Evolutionary conservation across 1,140 invertebrate species (phyloP).

Genomic region (Dufourea novaeangliae): DNA sequence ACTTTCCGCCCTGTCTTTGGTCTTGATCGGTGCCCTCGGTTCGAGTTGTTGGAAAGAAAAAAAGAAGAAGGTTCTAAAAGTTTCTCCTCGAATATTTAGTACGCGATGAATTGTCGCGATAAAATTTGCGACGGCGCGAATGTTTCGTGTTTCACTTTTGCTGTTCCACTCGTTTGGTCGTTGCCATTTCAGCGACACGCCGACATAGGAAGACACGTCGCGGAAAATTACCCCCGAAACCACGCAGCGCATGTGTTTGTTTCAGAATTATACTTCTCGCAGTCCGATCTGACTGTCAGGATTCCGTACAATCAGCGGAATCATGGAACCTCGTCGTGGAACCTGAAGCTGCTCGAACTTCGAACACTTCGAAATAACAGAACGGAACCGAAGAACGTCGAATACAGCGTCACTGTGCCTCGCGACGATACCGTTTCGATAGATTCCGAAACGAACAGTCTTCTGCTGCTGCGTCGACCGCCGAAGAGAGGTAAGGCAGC

Average conservation of each 20-base stretch:
- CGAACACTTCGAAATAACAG: conserved; percentile 74
- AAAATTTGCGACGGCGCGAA: background rate
- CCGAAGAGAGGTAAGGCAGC: conserved; percentile 66
- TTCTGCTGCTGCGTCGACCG: conserved; percentile 59
- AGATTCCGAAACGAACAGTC: conserved; percentile 48
- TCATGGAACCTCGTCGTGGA: conserved; percentile 35
- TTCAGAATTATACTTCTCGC: conserved; percentile 78
- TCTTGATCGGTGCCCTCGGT: background rate
- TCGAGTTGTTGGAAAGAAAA: no score
- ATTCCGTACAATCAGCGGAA: conserved; percentile 68
- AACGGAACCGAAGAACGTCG: conserved; percentile 48
- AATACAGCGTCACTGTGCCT: conserved; percentile 66
- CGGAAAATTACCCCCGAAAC: no score
- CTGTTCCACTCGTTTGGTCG: no score
- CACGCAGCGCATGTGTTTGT: conserved; percentile 40
- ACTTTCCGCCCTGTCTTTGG: conserved; percentile 14
- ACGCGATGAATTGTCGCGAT: background rate
- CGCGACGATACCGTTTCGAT: conserved; percentile 58
- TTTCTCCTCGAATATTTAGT: background rate
- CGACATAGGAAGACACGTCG: no score
- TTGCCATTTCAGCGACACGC: no score
- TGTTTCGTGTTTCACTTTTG: background rate
- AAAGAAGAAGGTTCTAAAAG: background rate
- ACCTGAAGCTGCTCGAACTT: conserved; percentile 68
- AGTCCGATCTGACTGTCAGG: conserved; percentile 74